Evolutionary conservation across 1,140 invertebrate species (phyloP).

Genomic region (Delia radicum): DNA sequence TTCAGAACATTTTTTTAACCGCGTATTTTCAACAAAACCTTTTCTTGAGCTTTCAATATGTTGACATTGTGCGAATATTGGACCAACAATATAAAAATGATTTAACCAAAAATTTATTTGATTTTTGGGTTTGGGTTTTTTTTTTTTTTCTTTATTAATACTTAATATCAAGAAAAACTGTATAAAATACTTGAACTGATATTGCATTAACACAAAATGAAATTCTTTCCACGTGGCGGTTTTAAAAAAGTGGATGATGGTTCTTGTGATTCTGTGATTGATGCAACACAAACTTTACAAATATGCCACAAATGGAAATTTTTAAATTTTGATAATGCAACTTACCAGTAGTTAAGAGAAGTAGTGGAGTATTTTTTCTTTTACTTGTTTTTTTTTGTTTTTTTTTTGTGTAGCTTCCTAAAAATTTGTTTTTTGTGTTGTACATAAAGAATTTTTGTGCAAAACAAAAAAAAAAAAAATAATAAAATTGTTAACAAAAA

Average conservation of each 20-base stretch:
- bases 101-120: no score
- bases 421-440: conserved; percentile 10
- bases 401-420: background rate
- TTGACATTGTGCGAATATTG: conserved; percentile 17
- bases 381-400: background rate
- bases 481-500: no score
- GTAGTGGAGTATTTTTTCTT: background rate
- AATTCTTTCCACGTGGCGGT: conserved; percentile 10
- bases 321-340: background rate
- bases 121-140: no score
- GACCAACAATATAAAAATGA: background rate
- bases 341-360: no score
- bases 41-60: background rate
- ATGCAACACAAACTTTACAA: conserved; percentile 1
- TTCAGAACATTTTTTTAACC: background rate
- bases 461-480: background rate
- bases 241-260: background rate
- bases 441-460: background rate
- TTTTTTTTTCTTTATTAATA: background rate
- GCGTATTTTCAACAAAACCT: background rate
- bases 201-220: conserved; percentile 14
- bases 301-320: conserved; percentile 17
- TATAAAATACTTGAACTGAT: background rate
- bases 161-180: background rate
- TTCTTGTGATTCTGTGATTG: conserved; percentile 1